A percentile compares a stretch with the other conserved stretches of the same genome.
Conservation (phyloP, 2,888 invertebrate genomes). For the Heliconius sara region DNA sequence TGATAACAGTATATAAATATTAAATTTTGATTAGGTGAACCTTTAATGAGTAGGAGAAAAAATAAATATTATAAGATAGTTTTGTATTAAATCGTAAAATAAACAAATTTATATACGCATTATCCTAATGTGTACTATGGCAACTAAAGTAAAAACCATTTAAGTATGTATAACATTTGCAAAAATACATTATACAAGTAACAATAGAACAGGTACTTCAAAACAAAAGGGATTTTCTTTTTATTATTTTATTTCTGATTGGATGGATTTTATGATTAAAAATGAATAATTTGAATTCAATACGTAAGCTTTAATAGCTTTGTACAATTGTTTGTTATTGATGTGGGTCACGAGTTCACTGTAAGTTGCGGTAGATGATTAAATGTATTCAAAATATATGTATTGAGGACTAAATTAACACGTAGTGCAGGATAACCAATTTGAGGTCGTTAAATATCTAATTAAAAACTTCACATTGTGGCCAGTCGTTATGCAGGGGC, state of each 20-base stretch:
- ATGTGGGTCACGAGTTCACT: not conserved
- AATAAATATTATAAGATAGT: not conserved
- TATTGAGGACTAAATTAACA: not conserved
- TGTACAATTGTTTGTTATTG: not conserved
- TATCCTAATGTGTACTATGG: too few relatives aligned
- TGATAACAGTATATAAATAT: not conserved
- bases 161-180: too few relatives aligned
- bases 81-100: too few relatives aligned
- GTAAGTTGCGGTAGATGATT: conserved; percentile 4
- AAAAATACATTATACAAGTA: too few relatives aligned
- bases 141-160: too few relatives aligned
- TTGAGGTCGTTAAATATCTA: not conserved
- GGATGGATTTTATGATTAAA: not conserved
- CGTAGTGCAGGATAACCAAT: not conserved
- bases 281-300: not conserved
- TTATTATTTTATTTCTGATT: not conserved
- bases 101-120: too few relatives aligned
- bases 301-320: not conserved
- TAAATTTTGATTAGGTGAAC: not conserved
- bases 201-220: not conserved
- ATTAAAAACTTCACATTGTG: too few relatives aligned
- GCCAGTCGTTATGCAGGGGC: too few relatives aligned
- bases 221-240: not conserved
- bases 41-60: not conserved
- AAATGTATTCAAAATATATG: not conserved